Base-by-base conservation (phyloP, 2,113 vertebrate species). In the Poecilia latipinna region DNA sequence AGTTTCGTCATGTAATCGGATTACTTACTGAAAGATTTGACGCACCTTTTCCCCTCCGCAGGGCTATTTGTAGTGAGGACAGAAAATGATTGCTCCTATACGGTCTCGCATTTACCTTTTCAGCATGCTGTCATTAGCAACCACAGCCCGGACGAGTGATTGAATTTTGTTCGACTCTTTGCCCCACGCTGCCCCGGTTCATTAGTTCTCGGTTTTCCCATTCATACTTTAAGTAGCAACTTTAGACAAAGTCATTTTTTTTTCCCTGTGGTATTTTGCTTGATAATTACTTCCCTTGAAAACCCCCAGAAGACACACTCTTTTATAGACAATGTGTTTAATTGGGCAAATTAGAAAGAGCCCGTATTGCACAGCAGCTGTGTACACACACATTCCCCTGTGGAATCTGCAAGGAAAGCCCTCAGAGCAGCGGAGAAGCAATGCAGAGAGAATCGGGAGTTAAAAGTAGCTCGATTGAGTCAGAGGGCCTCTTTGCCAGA, bases 251-350 rank as follows among this genome's bases (percentile, higher is more conserved):
- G 84, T 78, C 7, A n/a, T n/a, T 83, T 93, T 88, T 85, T 79
- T 85, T 37, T 29, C 3, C 29, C 89, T 82, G 79, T 78, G 85
- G 89, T 88, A 84, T 92, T 94, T 93, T 79, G 80, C 79, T 74
- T 88, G 79, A 89, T 93, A 93, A 94, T 93, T 93, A 89, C 89
- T 93, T 93, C 92, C 91, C 86, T 88, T 90, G 90, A 91, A 93
- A 93, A 91, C 70, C 83, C 91, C 89, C 87, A 90, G 82, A 88
- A 91, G 93, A 94, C 83, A 77, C 85, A 84, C 82, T 60, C 68
- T 87, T 89, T 94, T 91, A 93, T 91, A 90, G 92, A 93, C 91
- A 94, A 93, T 91, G 92, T 93, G 89, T 93, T 92, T 91, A 94
- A 94, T 94, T 91, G 88, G 90, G 93, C 88, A 88, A 92, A 93